phyloP scores from a whole-genome alignment of 2,113 vertebrate species.

The Petaurus breviceps region DNA sequence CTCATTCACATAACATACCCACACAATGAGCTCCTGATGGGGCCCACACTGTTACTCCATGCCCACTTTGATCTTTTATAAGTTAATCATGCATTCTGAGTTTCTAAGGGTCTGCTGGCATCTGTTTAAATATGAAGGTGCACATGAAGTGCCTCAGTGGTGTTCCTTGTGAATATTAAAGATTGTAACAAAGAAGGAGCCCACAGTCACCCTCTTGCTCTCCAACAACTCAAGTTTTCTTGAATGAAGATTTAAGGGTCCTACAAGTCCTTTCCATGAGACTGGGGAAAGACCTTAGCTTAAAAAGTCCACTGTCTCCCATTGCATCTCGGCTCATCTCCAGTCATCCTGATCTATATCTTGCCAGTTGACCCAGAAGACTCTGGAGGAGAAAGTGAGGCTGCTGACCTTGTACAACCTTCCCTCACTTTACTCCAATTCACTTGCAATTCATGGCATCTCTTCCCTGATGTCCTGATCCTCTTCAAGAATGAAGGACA shows the following conservation, averaged over 20 bases:
- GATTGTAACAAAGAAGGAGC: constrained; percentile 20
- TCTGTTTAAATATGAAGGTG: constrained; percentile 27
- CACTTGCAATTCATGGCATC: too few relatives aligned
- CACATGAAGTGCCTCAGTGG: not conserved
- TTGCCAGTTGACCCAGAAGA: too few relatives aligned
- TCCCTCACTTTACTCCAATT: too few relatives aligned
- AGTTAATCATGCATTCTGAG: constrained; percentile 39
- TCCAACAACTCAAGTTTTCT: not conserved
- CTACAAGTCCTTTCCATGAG: not conserved
- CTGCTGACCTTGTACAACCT: too few relatives aligned
- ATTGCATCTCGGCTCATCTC: too few relatives aligned
- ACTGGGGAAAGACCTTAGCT: too few relatives aligned
- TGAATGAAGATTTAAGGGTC: not conserved
- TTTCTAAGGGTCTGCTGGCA: constrained; percentile 33
- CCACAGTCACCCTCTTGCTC: not conserved
- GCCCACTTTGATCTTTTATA: constrained; percentile 56
- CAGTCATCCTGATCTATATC: too few relatives aligned
- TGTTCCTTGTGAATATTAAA: constrained; percentile 2
- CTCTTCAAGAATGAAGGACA: too few relatives aligned
- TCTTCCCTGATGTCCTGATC: too few relatives aligned
- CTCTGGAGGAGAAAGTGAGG: too few relatives aligned
- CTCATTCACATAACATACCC: constrained; percentile 91
- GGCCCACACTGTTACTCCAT: constrained; percentile 89
- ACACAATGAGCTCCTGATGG: constrained; percentile 84
- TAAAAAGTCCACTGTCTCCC: too few relatives aligned